Evolutionary conservation across 2,797 vertebrate species (phyloP), one percentile per base, ranked within the genome.

Genomic region (Gymnothorax reevesii): DNA sequence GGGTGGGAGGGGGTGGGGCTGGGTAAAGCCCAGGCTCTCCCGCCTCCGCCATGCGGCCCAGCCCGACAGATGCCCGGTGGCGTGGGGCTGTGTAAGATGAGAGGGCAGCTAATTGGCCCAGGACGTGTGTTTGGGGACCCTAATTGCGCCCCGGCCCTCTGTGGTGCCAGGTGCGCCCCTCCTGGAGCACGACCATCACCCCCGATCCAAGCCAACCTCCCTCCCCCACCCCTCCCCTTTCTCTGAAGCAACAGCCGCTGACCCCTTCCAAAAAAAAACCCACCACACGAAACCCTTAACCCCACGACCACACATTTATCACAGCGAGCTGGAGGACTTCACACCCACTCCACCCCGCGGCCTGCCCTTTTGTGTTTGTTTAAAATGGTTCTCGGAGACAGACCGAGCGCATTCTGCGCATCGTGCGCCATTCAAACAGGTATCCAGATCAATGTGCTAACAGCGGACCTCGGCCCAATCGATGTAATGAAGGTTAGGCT

Each of bases 71-170:
- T 92, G 93, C 92, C 92, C 91, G 62, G 90, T 91, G 86, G 88
- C 88, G 90, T 93, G 87, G 93, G 93, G 90, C 91, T 88, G 88
- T 91, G 96, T 95, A 96, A 97, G 96, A 95, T n/a, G 94, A 97
- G 95, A 96, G 94, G 93, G 90, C 85, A 86, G 87, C 94, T 95
- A 96, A 97, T 97, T 96, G 96, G 95, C 91, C 88, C 95, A 92
- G 84, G 90, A 93, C 94, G 91, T 93, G 93, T 94, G 96, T 96
- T 92, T 93, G 95, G 90, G 91, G 92, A 89, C 92, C 94, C 95
- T 95, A 95, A 96, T 95, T 93, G 89, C 83, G 89, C 83, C 92
- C 92, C 92, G 93, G 93, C 95, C 33, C 94, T 94, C 89, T 69
- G 88, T 93, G 93, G 90, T 95, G 94, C 94, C 94, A 96, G 95